Evolutionary conservation across 2,113 vertebrate species (phyloP), one percentile per base, ranked within the genome.

Genomic region (Hippoglossus stenolepis): DNA sequence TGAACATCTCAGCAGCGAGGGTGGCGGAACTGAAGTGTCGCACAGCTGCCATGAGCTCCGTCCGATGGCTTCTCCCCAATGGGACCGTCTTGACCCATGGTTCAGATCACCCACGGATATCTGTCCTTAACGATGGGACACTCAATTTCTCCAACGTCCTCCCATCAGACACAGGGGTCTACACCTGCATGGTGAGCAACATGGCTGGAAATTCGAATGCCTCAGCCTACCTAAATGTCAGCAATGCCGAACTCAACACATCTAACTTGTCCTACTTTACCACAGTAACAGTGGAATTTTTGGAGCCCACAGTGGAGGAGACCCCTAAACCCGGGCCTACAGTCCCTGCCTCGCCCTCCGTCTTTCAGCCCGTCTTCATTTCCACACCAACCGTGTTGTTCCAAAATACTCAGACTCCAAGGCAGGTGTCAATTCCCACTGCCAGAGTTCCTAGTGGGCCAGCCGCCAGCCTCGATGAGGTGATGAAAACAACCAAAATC

Each of bases 401-500:
- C 62, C 96, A 96, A 85, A 96, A 93, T 92, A 97, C 97, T 51
- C 95, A 94, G 91, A 95, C 96, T 60, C 97, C 98, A 85, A 94
- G 94, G 86, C 96, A 95, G 88, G 96, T 95, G 84, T 95, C 94
- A 3, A 91, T 95, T 4, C 95, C 97, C 57, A 96, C 95, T 3
- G 91, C 95, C 75, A 96, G 94, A 70, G 57, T 94, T 73, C 94
- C 94, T 12, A 95, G 94, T 86, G 94, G 93, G 85, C 94, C 91
- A 85, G 95, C 96, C 56, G 95, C 97, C 91, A 99, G 97, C 91
- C 89, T 99, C 90, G 98, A 99, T 51, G 97, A 99, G 93, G 96
- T 98, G 88, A 98, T 99, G 97, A 97, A 96, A 95, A 99, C 98
- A 93, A 99, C 98, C 80, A 99, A 99, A 92, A 99, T 99, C 93